Conservation (phyloP, 2,888 invertebrate genomes). For the Corbicula japonica region DNA sequence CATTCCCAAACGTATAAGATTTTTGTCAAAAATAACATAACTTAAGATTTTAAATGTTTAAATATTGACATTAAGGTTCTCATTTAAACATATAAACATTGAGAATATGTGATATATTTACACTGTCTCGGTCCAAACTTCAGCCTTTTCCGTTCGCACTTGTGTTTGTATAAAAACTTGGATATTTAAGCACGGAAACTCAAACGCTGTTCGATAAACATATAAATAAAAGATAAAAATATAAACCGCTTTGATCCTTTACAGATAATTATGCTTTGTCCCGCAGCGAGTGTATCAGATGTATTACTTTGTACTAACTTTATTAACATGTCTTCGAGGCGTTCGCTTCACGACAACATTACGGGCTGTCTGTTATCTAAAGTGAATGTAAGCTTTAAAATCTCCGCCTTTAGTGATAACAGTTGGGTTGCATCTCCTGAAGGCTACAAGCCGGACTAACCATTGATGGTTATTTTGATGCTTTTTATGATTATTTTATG, state of each 20-base stretch:
- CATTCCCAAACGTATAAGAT: conserved; percentile 4
- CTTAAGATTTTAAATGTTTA: conserved; percentile 34
- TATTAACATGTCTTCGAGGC: conserved; percentile 24
- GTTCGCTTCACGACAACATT: not conserved
- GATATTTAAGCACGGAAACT: conserved; percentile 41
- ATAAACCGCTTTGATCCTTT: conserved; percentile 38
- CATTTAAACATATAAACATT: conserved; percentile 46
- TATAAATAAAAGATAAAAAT: conserved; percentile 39
- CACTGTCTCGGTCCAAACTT: conserved; percentile 29
- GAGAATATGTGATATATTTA: conserved; percentile 63
- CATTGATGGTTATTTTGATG: conserved; percentile 1
- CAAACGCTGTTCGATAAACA: conserved; percentile 31
- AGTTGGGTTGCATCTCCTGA: not conserved
- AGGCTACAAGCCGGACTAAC: not conserved
- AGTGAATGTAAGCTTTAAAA: conserved; percentile 7
- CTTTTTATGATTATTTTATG: conserved; percentile 36
- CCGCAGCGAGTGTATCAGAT: conserved; percentile 20
- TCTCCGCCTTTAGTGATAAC: conserved; percentile 33
- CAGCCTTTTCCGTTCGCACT: conserved; percentile 28
- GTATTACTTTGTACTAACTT: conserved; percentile 22
- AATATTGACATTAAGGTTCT: conserved; percentile 33
- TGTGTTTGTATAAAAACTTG: conserved; percentile 9
- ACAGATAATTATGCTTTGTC: conserved; percentile 31
- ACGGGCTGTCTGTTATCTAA: conserved; percentile 7
- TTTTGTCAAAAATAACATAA: conserved; percentile 22